phyloP scores from a whole-genome alignment of 2,113 vertebrate species.

The Eulemur rufifrons region DNA sequence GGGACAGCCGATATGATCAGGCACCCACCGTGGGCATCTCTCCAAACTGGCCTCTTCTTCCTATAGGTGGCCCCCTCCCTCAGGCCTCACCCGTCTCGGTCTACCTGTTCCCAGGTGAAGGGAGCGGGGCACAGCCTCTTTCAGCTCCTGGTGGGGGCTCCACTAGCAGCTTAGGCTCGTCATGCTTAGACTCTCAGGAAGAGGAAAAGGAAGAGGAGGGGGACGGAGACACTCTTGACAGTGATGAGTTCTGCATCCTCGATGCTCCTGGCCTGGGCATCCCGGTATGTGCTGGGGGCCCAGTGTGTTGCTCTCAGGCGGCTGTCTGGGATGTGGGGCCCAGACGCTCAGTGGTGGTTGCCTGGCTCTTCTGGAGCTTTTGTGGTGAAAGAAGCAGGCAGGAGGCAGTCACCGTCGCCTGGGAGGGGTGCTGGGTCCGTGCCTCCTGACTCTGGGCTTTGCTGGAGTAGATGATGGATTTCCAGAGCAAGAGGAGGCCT shows the following conservation, averaged over 20 bases:
- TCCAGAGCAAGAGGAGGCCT: background rate
- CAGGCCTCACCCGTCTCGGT: slow-evolving; percentile 90
- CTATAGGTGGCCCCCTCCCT: slow-evolving; percentile 80
- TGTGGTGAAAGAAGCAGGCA: background rate
- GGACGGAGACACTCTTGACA: slow-evolving; percentile 87
- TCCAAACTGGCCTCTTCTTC: background rate
- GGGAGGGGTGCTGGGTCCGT: background rate
- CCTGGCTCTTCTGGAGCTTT: background rate
- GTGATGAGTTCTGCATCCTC: slow-evolving; percentile 95
- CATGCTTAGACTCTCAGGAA: slow-evolving; percentile 41
- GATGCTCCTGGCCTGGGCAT: slow-evolving; percentile 95
- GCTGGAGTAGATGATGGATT: background rate
- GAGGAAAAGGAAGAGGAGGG: slow-evolving; percentile 80
- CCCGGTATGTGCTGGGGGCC: slow-evolving; percentile 83
- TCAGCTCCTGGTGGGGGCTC: slow-evolving; percentile 39
- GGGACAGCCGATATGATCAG: background rate
- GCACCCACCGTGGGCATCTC: fast-evolving
- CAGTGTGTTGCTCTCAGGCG: too few relatives aligned
- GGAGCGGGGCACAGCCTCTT: slow-evolving; percentile 64
- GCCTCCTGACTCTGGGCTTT: background rate
- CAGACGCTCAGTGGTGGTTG: background rate
- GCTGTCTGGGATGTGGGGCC: too few relatives aligned
- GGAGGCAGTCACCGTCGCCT: fast-evolving
- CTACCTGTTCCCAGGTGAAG: slow-evolving; percentile 93
- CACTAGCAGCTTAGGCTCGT: slow-evolving; percentile 30